A percentile compares a stretch with the other conserved stretches of the same genome.
Evolutionary conservation across 2,888 invertebrate species (phyloP).

Genomic region (Nephrotoma guestfalica): DNA sequence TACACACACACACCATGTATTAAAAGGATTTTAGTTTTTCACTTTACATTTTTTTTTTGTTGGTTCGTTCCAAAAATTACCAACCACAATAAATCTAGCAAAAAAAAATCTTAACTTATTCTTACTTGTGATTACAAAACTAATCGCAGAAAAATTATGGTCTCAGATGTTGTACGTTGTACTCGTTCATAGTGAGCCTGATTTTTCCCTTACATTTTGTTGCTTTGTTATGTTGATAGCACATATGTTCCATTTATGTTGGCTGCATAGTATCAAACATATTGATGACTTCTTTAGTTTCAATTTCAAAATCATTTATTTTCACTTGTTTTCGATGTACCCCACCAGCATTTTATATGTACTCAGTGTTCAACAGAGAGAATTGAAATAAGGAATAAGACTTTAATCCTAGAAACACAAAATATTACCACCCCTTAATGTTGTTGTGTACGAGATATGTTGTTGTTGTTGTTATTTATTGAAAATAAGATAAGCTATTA

Average conservation of each 20-base stretch:
- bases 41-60: neutral
- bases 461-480: neutral
- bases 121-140: neutral
- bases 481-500: neutral
- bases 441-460: neutral
- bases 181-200: neutral
- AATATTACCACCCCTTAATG: neutral
- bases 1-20: neutral
- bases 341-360: neutral
- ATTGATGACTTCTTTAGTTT: neutral
- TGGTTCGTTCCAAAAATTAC: neutral
- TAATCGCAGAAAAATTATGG: neutral
- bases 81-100: neutral
- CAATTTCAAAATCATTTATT: neutral
- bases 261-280: neutral
- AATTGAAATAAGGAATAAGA: neutral
- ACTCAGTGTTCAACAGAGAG: neutral
- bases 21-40: neutral
- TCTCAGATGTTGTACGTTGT: neutral
- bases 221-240: neutral
- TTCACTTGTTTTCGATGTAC: neutral
- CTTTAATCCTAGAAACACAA: neutral
- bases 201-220: neutral
- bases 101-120: neutral
- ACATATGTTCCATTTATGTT: neutral